These are phyloP conservation scores for Sarcophilus harrisii DNA, from an alignment of 2,797 vertebrate species.

Conservation along the genomic window DNA sequence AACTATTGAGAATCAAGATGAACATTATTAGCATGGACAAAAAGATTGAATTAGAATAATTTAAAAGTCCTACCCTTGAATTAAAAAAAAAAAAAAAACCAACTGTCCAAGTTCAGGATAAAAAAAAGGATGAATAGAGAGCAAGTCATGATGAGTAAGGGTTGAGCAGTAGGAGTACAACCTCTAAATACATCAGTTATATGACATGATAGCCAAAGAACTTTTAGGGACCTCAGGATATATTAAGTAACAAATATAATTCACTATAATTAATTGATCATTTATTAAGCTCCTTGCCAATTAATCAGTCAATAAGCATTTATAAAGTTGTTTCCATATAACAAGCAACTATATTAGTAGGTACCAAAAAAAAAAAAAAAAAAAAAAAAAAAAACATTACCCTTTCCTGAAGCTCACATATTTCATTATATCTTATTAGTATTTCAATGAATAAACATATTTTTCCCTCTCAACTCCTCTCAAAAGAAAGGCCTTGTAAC, in stretches of 20 bases:
- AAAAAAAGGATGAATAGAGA: not conserved
- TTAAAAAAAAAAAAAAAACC: not conserved
- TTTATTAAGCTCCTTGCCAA: not conserved
- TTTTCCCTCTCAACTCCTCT: not conserved
- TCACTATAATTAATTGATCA: not conserved
- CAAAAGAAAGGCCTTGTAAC: not conserved
- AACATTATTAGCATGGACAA: not conserved
- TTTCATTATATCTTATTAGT: not conserved
- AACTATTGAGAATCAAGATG: rapidly evolving
- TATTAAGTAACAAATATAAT: not conserved
- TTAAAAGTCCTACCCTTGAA: not conserved
- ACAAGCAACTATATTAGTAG: not conserved
- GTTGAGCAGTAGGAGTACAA: not conserved
- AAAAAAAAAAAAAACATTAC: too few species aligned
- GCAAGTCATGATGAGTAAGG: not conserved
- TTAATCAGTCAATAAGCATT: not conserved
- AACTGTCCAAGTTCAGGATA: not conserved
- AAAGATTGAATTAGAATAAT: not conserved
- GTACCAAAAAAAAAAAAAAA: not conserved
- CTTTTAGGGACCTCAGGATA: not conserved
- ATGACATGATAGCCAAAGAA: not conserved
- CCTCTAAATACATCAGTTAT: not conserved
- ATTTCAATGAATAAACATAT: not conserved
- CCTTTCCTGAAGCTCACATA: not conserved
- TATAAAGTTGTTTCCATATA: not conserved